Conservation (phyloP, 2,797 vertebrate genomes). For the Emydoidea blandingii region DNA sequence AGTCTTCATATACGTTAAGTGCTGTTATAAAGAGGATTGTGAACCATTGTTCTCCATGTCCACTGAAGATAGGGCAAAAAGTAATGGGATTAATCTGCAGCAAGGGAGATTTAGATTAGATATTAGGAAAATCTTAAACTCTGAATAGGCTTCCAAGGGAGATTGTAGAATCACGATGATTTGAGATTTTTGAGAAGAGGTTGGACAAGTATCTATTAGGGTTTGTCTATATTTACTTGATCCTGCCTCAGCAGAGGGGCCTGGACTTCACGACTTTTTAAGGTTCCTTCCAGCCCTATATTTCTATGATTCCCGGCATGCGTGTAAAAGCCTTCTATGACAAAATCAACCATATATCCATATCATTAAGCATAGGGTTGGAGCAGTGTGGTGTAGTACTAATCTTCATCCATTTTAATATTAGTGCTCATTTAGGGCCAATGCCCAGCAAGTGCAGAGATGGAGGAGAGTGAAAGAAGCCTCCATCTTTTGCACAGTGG, state of each 20-base stretch:
- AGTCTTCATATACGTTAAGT: neutral
- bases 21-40: neutral
- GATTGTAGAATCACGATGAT: neutral
- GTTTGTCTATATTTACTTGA: neutral
- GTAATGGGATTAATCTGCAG: neutral
- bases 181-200: neutral
- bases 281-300: neutral
- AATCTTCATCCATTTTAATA: neutral
- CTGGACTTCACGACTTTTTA: neutral
- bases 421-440: neutral
- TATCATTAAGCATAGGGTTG: neutral
- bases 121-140: neutral
- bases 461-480: neutral
- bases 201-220: neutral
- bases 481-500: neutral
- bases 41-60: neutral
- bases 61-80: neutral
- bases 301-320: neutral
- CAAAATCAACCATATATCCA: neutral
- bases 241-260: neutral
- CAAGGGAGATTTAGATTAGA: neutral
- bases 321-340: neutral
- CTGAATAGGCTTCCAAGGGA: neutral
- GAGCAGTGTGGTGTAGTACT: neutral
- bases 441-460: neutral